phyloP scores from a whole-genome alignment of 2,797 vertebrate genomes.

The Podarcis lilfordi region DNA sequence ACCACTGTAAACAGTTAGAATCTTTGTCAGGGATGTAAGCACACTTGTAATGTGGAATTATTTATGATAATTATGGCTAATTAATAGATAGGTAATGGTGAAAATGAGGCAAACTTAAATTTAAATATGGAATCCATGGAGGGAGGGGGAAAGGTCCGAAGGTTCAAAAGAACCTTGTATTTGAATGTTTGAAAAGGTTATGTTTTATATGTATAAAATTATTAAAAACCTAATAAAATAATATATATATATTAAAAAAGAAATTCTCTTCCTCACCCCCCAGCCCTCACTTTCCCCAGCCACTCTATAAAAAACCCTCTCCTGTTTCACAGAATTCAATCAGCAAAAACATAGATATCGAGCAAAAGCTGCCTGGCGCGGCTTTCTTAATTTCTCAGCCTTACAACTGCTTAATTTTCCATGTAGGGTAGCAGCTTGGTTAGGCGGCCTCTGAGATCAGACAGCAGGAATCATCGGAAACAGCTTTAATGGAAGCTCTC shows the following conservation, averaged over 20 bases:
- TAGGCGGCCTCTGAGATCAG: neutral
- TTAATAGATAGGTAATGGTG: no score
- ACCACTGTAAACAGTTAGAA: no score
- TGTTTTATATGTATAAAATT: no score
- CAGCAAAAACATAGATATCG: neutral
- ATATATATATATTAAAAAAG: no score
- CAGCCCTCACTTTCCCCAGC: neutral
- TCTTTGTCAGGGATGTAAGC: no score
- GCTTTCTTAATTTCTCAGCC: neutral
- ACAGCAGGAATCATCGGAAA: neutral
- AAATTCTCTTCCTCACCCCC: neutral
- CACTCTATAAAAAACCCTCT: neutral
- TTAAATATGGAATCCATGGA: no score
- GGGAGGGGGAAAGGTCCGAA: neutral
- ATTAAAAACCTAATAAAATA: no score
- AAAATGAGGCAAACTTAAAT: no score
- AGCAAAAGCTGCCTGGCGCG: rapidly evolving
- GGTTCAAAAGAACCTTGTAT: neutral
- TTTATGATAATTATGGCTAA: no score
- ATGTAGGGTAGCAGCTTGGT: neutral
- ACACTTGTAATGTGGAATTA: no score
- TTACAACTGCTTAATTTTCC: neutral
- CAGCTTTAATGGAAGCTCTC: neutral
- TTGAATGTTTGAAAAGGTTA: no score
- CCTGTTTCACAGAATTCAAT: rapidly evolving